These are phyloP conservation scores for Pseudomyrmex dendroicus DNA, from an alignment of 1,140 invertebrate species.

Conservation along the genomic window DNA sequence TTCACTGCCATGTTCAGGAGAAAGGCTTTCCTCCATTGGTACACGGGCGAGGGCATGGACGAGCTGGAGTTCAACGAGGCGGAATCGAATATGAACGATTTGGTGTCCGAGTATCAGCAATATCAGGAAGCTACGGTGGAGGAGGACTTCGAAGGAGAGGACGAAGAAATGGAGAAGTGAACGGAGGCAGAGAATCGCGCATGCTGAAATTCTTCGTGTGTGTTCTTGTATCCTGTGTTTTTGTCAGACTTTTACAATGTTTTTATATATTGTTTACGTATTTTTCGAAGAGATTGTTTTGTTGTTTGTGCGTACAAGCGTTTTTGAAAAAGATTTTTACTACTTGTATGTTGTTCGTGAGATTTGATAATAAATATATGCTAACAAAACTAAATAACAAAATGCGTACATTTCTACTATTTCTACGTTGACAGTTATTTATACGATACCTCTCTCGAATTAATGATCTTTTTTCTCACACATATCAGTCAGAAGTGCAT, in stretches of 20 bases:
- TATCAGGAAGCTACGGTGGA: constrained; percentile 81
- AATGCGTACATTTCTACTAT: too few species aligned
- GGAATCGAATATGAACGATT: constrained; percentile 88
- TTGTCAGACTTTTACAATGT: constrained; percentile 11
- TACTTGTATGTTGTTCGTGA: neutral
- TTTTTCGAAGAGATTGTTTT: neutral
- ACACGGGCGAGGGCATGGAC: constrained; percentile 89
- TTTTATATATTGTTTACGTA: constrained; percentile 7
- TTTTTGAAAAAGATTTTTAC: constrained; percentile 3
- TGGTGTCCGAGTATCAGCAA: constrained; percentile 85
- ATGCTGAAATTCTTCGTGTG: neutral
- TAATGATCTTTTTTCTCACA: too few species aligned
- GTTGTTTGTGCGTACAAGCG: too few species aligned
- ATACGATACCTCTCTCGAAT: neutral
- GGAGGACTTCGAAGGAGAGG: constrained; percentile 76
- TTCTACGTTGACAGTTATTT: neutral
- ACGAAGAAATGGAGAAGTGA: constrained; percentile 72
- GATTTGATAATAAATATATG: constrained; percentile 23
- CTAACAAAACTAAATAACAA: neutral
- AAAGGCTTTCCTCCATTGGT: constrained; percentile 92
- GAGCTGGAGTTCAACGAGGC: constrained; percentile 87
- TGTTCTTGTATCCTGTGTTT: neutral
- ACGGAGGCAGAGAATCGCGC: neutral
- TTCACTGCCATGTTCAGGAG: constrained; percentile 89
- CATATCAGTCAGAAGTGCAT: too few species aligned